Percentiles rank a stretch among this genome's conserved stretches.
Conservation (phyloP, 2,888 invertebrate genomes). For the Pammene aurita region DNA sequence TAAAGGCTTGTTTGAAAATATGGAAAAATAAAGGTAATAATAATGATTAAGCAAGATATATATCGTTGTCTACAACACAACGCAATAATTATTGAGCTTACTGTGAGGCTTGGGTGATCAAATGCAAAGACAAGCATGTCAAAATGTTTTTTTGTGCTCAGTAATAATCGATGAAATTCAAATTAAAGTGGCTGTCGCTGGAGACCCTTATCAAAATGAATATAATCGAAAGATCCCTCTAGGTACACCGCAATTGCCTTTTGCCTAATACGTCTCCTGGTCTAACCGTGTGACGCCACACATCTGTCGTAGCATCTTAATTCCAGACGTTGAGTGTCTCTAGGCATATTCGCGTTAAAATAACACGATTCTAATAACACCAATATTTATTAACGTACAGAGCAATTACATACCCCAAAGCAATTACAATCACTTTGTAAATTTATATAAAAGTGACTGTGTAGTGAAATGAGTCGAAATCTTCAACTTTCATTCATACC, state of each 20-base stretch:
- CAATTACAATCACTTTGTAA: too few relatives aligned
- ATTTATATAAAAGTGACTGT: too few relatives aligned
- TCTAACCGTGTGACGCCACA: conserved; percentile 6
- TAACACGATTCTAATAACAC: background rate
- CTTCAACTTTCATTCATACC: too few relatives aligned
- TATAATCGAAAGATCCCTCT: background rate
- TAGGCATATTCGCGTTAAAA: background rate
- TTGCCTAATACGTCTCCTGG: background rate
- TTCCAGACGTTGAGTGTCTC: conserved; percentile 8
- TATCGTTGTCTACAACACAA: too few relatives aligned
- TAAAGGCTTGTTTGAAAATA: too few relatives aligned
- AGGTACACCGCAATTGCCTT: background rate
- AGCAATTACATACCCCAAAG: too few relatives aligned
- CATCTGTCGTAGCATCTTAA: conserved; percentile 7
- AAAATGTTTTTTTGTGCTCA: background rate
- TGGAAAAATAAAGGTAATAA: too few relatives aligned
- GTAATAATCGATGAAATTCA: background rate
- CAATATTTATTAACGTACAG: too few relatives aligned
- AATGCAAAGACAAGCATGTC: background rate
- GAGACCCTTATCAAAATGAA: background rate
- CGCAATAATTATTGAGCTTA: too few relatives aligned
- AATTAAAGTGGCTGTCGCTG: background rate
- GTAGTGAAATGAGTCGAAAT: too few relatives aligned
- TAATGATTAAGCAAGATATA: too few relatives aligned
- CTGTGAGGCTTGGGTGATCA: too few relatives aligned